Base-by-base conservation (phyloP, 2,888 invertebrate species). In the Nomada fabriciana region DNA sequence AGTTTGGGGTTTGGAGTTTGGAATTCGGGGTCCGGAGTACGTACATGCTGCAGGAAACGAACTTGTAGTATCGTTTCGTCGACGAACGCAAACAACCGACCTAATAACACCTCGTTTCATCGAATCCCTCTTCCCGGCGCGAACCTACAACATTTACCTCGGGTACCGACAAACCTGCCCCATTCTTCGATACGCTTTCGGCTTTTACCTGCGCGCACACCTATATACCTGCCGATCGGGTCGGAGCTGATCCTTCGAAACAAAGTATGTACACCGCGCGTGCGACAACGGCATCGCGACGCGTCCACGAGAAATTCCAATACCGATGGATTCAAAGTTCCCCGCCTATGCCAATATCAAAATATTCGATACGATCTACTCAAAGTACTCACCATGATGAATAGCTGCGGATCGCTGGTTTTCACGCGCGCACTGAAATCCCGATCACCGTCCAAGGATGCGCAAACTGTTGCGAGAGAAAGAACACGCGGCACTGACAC, bases 301-400 rank as follows among this genome's bases (percentile, higher is more conserved):
- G 15, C 15, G 47, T 47, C 15, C 3, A 15, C 13, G 47, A 47
- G 3, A 15, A 47, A 9, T 25, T 29, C 9, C 11, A 9, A 2
- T 13, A 18, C n/a, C 50, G 18, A 42, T 4, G 23, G 36, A 36
- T 13, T 75, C n/a, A 15, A 69, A 71, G 55, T 71, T 76, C 36
- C 71, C 53, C 71, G 76, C 63, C 52, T 52, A 13, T n/a, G 29
- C 9, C 13, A 11, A 29, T 50, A 11, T 13, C 10, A n/a, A 65
- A 29, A 52, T 15, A 2, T 13, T 57, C 20, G 13, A 25, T 10
- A 0, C 11, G 23, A 13, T 18, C n/a, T 20, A 18, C n/a, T 11
- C 18, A 43, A 20, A 11, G 47, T 67, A 76, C 80, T 76, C 67
- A 80, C 80, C 80, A 80, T 80, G 55, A 42, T 50, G 71, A 47